Percentiles rank a stretch among this genome's conserved stretches.
Evolutionary conservation across 2,888 invertebrate species (phyloP).

Genomic region (Drosophila subquinaria): DNA sequence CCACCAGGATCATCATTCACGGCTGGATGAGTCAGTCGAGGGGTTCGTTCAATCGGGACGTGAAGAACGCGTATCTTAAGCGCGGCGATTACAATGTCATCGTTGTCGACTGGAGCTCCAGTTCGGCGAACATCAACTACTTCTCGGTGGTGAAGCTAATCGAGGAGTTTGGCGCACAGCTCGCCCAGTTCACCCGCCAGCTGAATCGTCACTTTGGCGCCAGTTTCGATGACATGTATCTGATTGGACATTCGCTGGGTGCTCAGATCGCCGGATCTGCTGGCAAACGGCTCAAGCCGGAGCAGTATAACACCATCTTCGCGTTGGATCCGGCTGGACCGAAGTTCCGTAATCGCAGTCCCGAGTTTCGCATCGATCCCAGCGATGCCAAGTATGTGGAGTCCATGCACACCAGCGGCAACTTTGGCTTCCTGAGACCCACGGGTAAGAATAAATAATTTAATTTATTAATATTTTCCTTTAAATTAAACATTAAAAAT

Average conservation of each 20-base stretch:
- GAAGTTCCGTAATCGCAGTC: slow-evolving; percentile 71
- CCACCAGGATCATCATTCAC: slow-evolving; percentile 81
- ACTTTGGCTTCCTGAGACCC: slow-evolving; percentile 80
- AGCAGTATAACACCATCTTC: slow-evolving; percentile 81
- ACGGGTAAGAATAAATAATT: slow-evolving; percentile 53
- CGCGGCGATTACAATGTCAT: slow-evolving; percentile 79
- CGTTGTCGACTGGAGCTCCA: slow-evolving; percentile 82
- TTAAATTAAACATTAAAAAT: too few relatives aligned
- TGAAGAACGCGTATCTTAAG: slow-evolving; percentile 79
- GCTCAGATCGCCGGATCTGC: slow-evolving; percentile 84
- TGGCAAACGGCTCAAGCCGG: slow-evolving; percentile 74
- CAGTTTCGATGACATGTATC: slow-evolving; percentile 68
- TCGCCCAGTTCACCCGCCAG: slow-evolving; percentile 77
- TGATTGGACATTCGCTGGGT: slow-evolving; percentile 85
- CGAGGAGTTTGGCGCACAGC: slow-evolving; percentile 72
- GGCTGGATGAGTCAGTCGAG: slow-evolving; percentile 83
- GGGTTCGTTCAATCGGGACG: slow-evolving; percentile 78
- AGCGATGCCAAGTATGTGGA: slow-evolving; percentile 84
- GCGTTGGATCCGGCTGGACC: slow-evolving; percentile 85
- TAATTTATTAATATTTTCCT: too few relatives aligned
- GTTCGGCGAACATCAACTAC: slow-evolving; percentile 80
- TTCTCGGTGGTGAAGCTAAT: slow-evolving; percentile 77
- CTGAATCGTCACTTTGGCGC: slow-evolving; percentile 61
- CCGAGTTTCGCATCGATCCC: slow-evolving; percentile 80
- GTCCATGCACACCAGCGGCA: slow-evolving; percentile 84